phyloP scores from a whole-genome alignment of 1,140 invertebrate genomes.

The Lucilia cuprina region DNA sequence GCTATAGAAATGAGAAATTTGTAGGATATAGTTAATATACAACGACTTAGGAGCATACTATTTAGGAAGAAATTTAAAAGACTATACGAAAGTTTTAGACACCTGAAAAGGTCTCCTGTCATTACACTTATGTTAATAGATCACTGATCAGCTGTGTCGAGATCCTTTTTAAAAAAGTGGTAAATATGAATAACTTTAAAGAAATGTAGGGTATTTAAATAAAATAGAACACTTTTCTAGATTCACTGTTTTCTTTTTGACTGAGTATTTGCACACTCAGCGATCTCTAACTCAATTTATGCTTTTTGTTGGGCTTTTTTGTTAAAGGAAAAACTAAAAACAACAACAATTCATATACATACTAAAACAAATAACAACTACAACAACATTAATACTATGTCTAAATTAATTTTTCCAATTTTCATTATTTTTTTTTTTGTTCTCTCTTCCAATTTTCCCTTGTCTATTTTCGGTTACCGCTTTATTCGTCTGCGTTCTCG shows the following conservation, averaged over 20 bases:
- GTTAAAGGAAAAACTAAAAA: neutral
- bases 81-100: too few relatives aligned
- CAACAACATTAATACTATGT: neutral
- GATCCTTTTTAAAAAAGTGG: too few relatives aligned
- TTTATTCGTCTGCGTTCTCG: conserved; percentile 30
- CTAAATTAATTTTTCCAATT: neutral
- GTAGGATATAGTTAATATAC: too few relatives aligned
- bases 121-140: too few relatives aligned
- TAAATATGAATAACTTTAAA: too few relatives aligned
- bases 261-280: neutral
- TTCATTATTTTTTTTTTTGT: conserved; percentile 9
- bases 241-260: neutral
- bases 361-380: neutral
- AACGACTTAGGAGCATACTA: too few relatives aligned
- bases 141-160: too few relatives aligned
- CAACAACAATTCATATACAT: neutral
- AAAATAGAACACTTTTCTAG: too few relatives aligned
- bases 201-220: too few relatives aligned
- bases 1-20: neutral
- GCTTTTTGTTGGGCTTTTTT: neutral
- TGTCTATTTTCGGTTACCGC: conserved; percentile 23
- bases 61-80: too few relatives aligned
- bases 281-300: neutral
- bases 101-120: too few relatives aligned
- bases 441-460: neutral